Base-by-base conservation (phyloP, 2,888 invertebrate genomes). In the Ommatoiulus sabulosus region DNA sequence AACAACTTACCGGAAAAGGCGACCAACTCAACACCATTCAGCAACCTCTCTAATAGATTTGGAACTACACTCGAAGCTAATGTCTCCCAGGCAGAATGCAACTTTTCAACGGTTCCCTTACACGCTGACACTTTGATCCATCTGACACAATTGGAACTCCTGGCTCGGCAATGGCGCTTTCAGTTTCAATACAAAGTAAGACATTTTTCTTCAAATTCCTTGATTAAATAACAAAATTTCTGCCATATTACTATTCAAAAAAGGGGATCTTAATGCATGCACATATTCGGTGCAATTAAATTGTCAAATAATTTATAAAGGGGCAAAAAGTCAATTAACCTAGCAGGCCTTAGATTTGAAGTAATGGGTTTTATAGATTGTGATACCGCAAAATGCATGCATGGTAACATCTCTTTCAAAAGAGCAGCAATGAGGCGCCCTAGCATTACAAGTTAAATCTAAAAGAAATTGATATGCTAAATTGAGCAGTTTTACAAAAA, bases 141-240 rank as follows among this genome's bases (percentile, higher is more conserved):
- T 90, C 91, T 94, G 88, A 92, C 93, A 86, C 93, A 94, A 90
- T 92, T 92, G 90, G 94, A 94, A 91, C 92, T 94, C 91, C 91
- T 94, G 89, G 94, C 93, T 90, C 93, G 94, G 90, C 93, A 93
- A 91, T 93, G 93, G 91, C 92, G 93, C 90, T 93, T 93, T 91
- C 93, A 93, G 91, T 92, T 93, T 89, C 92, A 93, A 89, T 93
- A 93, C 91, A 93, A 93, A 93, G 94, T 94, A 94, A 93, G 93
- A 92, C 72, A n/a, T 20, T 44, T 93, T 24, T 7, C 46, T 85
- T 12, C 8, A n/a, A 63, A 84, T 87, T 96, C 96, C 93, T 94
- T 95, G 90, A n/a, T n/a, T 63, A 6, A 63, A n/a, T 1, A 80
- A 20, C 35, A 44, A 0, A 85, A 35, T 44, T 85, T 84, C 17